Evolutionary conservation across 2,888 invertebrate species (phyloP).

Genomic region (Volucella bombylans): DNA sequence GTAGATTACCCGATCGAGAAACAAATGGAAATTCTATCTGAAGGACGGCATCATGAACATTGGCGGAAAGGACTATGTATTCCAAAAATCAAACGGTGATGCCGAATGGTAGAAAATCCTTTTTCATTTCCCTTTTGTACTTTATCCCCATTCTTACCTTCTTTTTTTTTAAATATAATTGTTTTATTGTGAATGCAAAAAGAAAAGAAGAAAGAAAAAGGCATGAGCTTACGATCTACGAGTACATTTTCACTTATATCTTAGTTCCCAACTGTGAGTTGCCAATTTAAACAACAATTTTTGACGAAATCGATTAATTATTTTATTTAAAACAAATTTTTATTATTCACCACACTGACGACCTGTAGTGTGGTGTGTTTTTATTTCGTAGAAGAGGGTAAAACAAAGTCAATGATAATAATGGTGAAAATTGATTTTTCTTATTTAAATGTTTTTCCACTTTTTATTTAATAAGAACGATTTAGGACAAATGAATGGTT

Average conservation of each 20-base stretch:
- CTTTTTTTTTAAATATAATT: conserved; percentile 42
- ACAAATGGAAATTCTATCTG: conserved; percentile 99
- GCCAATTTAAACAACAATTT: background rate
- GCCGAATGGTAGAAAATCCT: conserved; percentile 94
- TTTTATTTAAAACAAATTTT: conserved; percentile 18
- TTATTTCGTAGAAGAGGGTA: conserved; percentile 23
- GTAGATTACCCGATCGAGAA: conserved; percentile 97
- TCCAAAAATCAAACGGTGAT: conserved; percentile 99
- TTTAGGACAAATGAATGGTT: conserved; percentile 21
- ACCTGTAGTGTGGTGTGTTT: conserved; percentile 11
- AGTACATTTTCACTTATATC: conserved; percentile 17
- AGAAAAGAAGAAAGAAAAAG: background rate
- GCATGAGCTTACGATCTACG: background rate
- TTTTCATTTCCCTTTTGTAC: conserved; percentile 26
- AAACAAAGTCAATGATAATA: conserved; percentile 19
- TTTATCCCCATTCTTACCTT: conserved; percentile 38
- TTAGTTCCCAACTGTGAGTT: conserved; percentile 10
- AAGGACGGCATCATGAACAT: conserved; percentile 99
- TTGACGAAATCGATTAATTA: too few relatives aligned
- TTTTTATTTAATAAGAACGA: conserved; percentile 22
- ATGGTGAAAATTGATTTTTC: conserved; percentile 8
- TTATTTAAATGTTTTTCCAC: background rate
- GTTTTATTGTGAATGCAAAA: conserved; percentile 31
- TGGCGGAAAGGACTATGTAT: conserved; percentile 98
- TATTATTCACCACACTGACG: conserved; percentile 21